Evolutionary conservation across 2,888 invertebrate species (phyloP).

Genomic region (Pasiphila rectangulata): DNA sequence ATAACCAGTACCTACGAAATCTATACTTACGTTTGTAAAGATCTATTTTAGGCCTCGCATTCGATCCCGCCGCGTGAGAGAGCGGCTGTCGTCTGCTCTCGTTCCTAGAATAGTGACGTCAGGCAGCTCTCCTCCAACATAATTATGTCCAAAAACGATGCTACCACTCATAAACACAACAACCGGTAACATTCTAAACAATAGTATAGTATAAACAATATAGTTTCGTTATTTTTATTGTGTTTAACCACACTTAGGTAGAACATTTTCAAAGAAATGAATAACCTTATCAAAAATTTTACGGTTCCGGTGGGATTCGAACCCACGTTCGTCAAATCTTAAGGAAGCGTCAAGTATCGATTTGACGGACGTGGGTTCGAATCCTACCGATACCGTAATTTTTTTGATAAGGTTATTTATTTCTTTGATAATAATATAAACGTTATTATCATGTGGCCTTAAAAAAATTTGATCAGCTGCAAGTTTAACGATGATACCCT

Average conservation of each 20-base stretch:
- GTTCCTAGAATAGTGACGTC: conserved; percentile 44
- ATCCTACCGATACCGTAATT: too few relatives aligned
- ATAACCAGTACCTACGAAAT: conserved; percentile 38
- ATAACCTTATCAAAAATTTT: too few relatives aligned
- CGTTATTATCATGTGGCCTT: conserved; percentile 14
- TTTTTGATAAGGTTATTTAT: too few relatives aligned
- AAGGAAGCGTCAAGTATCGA: too few relatives aligned
- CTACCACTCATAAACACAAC: conserved; percentile 41
- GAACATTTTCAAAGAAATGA: too few relatives aligned
- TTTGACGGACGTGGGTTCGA: too few relatives aligned
- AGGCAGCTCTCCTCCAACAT: conserved; percentile 27
- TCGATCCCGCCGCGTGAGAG: conserved; percentile 44
- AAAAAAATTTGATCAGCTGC: conserved; percentile 25
- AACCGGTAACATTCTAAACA: conserved; percentile 33
- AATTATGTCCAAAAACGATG: conserved; percentile 37
- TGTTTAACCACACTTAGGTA: too few relatives aligned
- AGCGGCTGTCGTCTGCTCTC: conserved; percentile 44
- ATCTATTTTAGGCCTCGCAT: conserved; percentile 53
- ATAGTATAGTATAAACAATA: too few relatives aligned
- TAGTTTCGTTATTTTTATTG: too few relatives aligned
- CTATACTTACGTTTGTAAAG: conserved; percentile 50
- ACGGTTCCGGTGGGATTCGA: too few relatives aligned
- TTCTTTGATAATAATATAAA: conserved; percentile 16
- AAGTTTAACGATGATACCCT: conserved; percentile 30
- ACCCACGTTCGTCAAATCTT: too few relatives aligned